Percentiles rank a stretch among this genome's conserved stretches.
Conservation (phyloP, 2,797 vertebrate species). For the Clarias fuscus region DNA sequence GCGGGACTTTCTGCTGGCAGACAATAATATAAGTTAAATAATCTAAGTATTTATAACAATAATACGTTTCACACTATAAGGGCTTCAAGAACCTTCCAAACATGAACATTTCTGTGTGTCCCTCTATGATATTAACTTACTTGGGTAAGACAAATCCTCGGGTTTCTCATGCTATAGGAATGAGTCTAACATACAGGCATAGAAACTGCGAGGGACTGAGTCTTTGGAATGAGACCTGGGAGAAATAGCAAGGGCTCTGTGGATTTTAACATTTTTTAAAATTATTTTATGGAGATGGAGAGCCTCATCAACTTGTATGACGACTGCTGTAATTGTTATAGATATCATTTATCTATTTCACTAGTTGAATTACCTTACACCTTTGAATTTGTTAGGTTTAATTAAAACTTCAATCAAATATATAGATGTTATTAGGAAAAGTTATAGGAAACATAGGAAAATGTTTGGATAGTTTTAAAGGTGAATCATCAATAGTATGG, state of each 20-base stretch:
- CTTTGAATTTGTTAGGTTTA: background rate
- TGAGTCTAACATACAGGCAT: background rate
- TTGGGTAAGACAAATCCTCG: background rate
- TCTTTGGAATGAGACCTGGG: background rate
- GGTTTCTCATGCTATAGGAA: background rate
- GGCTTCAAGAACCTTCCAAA: no score
- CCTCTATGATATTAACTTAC: no score
- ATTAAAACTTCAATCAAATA: background rate
- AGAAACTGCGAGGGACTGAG: background rate
- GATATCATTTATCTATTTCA: background rate
- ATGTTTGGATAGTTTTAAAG: no score
- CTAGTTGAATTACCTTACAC: background rate
- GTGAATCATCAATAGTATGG: no score
- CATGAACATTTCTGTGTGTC: no score
- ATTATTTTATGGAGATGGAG: background rate
- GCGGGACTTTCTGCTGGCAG: no score
- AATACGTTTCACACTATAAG: no score
- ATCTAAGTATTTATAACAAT: no score
- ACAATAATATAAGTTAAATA: no score
- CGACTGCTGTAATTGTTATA: background rate
- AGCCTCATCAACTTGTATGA: background rate
- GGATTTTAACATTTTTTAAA: background rate
- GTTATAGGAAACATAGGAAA: background rate
- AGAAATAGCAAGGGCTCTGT: background rate
- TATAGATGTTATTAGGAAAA: background rate